Conservation (phyloP, 2,888 invertebrate genomes). For the Sphaerophoria taeniata region DNA sequence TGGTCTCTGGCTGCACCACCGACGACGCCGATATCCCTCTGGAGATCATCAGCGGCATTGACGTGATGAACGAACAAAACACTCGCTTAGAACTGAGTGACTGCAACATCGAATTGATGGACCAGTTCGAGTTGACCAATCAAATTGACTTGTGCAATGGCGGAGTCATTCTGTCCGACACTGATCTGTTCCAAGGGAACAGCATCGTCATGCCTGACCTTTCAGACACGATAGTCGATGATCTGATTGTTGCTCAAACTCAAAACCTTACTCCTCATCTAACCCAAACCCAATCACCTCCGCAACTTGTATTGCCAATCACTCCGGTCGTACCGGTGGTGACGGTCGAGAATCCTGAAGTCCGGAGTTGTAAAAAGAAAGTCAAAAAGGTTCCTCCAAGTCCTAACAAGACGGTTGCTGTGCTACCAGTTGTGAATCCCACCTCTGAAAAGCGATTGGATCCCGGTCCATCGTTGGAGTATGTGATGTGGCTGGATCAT, state of each 20-base stretch:
- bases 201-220: slow-evolving; percentile 76
- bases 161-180: slow-evolving; percentile 77
- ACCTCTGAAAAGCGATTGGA: slow-evolving; percentile 26
- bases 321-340: slow-evolving; percentile 38
- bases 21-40: slow-evolving; percentile 76
- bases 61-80: slow-evolving; percentile 58
- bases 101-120: slow-evolving; percentile 82
- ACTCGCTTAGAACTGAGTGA: slow-evolving; percentile 80
- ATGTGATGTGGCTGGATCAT: slow-evolving; percentile 89
- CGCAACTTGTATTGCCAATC: slow-evolving; percentile 58
- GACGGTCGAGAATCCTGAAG: slow-evolving; percentile 51
- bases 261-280: slow-evolving; percentile 24
- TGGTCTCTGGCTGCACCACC: slow-evolving; percentile 77
- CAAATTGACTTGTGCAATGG: slow-evolving; percentile 80
- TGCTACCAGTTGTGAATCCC: slow-evolving; percentile 20
- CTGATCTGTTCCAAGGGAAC: slow-evolving; percentile 77
- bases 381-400: slow-evolving; percentile 63
- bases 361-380: slow-evolving; percentile 54
- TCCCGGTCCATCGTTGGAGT: slow-evolving; percentile 81
- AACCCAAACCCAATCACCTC: background rate
- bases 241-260: slow-evolving; percentile 46
- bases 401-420: slow-evolving; percentile 51
- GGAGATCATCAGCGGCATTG: slow-evolving; percentile 47
- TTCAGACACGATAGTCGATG: slow-evolving; percentile 55
- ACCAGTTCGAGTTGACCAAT: slow-evolving; percentile 80